Evolutionary conservation across 2,888 invertebrate species (phyloP).

Genomic region (Abrostola tripartita): DNA sequence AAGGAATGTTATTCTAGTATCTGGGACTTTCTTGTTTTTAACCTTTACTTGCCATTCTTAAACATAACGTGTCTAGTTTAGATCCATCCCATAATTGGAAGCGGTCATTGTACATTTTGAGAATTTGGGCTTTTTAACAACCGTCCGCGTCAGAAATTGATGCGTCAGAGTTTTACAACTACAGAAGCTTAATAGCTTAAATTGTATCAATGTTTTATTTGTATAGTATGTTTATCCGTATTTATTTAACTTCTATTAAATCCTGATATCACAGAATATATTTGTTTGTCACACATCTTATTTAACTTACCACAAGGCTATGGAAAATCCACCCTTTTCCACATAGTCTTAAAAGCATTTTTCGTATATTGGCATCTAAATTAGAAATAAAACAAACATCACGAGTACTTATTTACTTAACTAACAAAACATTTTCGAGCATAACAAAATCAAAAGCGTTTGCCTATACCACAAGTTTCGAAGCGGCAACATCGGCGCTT

Average conservation of each 20-base stretch:
- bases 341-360: neutral
- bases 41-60: too few relatives aligned
- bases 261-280: too few relatives aligned
- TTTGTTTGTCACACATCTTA: slow-evolving; percentile 8
- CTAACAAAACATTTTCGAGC: slow-evolving; percentile 17
- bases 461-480: slow-evolving; percentile 9
- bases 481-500: slow-evolving; percentile 4
- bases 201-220: too few relatives aligned
- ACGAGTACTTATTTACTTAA: slow-evolving; percentile 14
- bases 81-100: neutral
- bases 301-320: slow-evolving; percentile 12
- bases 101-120: too few relatives aligned
- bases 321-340: neutral
- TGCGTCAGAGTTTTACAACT: too few relatives aligned
- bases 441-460: slow-evolving; percentile 37
- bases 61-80: too few relatives aligned
- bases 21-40: neutral
- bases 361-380: slow-evolving; percentile 1
- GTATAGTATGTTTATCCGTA: too few relatives aligned
- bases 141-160: too few relatives aligned
- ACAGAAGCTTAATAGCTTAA: too few relatives aligned
- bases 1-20: neutral
- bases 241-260: too few relatives aligned
- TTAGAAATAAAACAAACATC: slow-evolving; percentile 5
- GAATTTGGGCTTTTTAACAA: too few relatives aligned